phyloP scores from a whole-genome alignment of 2,113 vertebrate genomes.

The Anarhynchus alexandrinus region DNA sequence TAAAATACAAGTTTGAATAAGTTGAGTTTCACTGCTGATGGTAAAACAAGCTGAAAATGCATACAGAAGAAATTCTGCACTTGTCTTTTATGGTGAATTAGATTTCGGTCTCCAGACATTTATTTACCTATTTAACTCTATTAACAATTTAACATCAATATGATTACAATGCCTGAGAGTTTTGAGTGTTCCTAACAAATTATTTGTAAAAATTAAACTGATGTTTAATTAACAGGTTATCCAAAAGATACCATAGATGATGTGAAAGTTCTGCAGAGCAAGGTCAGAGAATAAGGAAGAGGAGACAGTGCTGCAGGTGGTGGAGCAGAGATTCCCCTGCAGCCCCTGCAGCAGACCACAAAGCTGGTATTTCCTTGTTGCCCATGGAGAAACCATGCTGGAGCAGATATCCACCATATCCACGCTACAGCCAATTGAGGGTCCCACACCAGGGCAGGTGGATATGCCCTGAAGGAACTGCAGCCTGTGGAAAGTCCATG shows the following conservation, averaged over 20 bases:
- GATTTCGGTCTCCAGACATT: background rate
- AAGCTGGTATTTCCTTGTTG: no score
- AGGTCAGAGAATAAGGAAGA: no score
- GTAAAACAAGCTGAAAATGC: background rate
- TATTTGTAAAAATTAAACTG: background rate
- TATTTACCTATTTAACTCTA: background rate
- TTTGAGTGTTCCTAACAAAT: background rate
- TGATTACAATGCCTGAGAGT: background rate
- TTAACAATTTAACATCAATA: background rate
- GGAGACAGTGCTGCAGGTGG: no score
- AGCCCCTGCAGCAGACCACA: no score
- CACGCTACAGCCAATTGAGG: no score
- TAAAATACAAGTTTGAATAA: slow-evolving; percentile 23
- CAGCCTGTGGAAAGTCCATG: background rate
- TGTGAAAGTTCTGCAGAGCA: background rate
- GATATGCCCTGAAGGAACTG: background rate
- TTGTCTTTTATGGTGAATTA: background rate
- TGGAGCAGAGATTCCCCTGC: no score
- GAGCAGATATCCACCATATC: no score
- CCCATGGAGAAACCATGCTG: no score
- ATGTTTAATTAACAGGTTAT: background rate
- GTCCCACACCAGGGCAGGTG: background rate
- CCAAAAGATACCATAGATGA: background rate
- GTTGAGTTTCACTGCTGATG: background rate
- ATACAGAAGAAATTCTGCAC: background rate